Conservation (phyloP, 2,888 invertebrate genomes). For the Byasa hedistus region DNA sequence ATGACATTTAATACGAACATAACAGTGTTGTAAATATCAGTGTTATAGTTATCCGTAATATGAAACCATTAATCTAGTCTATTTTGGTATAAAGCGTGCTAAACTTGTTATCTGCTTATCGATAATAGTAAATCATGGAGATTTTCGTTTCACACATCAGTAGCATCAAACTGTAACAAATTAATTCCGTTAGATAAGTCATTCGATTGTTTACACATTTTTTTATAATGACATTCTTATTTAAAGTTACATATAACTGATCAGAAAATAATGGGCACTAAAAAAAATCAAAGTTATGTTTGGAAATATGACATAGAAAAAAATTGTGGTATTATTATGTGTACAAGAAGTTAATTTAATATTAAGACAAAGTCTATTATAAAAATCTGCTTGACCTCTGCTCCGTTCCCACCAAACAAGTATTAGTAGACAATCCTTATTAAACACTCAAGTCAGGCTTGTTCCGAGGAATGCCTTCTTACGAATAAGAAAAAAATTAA, state of each 20-base stretch:
- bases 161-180: neutral
- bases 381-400: neutral
- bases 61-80: conserved; percentile 11
- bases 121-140: conserved; percentile 7
- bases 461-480: conserved; percentile 17
- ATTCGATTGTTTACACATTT: too few species aligned
- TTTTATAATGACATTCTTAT: too few species aligned
- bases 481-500: conserved; percentile 11
- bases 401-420: conserved; percentile 10
- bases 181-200: neutral
- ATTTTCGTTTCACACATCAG: neutral
- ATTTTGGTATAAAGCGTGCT: conserved; percentile 16
- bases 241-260: too few species aligned
- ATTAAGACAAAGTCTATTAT: neutral
- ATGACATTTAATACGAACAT: too few species aligned
- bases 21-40: neutral
- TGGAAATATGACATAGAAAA: too few species aligned
- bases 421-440: conserved; percentile 13
- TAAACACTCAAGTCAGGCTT: conserved; percentile 19
- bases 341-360: neutral
- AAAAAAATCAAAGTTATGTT: too few species aligned
- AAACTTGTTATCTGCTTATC: conserved; percentile 7
- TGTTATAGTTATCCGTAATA: conserved; percentile 5
- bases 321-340: too few species aligned
- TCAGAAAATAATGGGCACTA: too few species aligned